Conservation (phyloP, 1,140 invertebrate species). For the Nymphalis io region DNA sequence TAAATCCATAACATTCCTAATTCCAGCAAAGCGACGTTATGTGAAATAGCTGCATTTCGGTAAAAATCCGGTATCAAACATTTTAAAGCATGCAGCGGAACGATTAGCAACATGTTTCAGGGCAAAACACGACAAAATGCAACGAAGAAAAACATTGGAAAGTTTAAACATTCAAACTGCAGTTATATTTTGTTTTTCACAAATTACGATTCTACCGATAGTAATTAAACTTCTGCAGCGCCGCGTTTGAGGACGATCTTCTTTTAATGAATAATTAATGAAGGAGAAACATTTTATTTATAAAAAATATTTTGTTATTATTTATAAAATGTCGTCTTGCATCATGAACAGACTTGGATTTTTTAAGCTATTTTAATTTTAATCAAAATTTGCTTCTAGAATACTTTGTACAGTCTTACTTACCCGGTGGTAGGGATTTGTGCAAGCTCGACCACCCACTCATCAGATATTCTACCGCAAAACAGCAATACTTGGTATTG, state of each 20-base stretch:
- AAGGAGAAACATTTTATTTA: too few relatives aligned
- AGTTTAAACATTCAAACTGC: slow-evolving; percentile 19
- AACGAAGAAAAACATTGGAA: slow-evolving; percentile 26
- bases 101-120: slow-evolving; percentile 30
- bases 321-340: too few relatives aligned
- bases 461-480: too few relatives aligned
- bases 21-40: neutral
- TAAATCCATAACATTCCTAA: neutral
- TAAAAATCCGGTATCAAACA: slow-evolving; percentile 21
- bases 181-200: slow-evolving; percentile 19
- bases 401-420: too few relatives aligned
- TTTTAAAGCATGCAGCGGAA: slow-evolving; percentile 20
- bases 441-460: too few relatives aligned
- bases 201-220: neutral
- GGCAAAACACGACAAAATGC: slow-evolving; percentile 12
- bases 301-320: too few relatives aligned
- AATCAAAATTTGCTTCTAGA: too few relatives aligned
- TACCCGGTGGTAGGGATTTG: too few relatives aligned
- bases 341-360: too few relatives aligned
- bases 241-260: neutral
- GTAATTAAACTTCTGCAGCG: neutral
- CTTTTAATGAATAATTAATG: neutral
- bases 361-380: too few relatives aligned
- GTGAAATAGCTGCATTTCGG: slow-evolving; percentile 6
- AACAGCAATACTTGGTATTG: too few relatives aligned